Evolutionary conservation across 2,888 invertebrate genomes (phyloP), one percentile per base, ranked within the genome.

Genomic region (Tanaodytes sp.): DNA sequence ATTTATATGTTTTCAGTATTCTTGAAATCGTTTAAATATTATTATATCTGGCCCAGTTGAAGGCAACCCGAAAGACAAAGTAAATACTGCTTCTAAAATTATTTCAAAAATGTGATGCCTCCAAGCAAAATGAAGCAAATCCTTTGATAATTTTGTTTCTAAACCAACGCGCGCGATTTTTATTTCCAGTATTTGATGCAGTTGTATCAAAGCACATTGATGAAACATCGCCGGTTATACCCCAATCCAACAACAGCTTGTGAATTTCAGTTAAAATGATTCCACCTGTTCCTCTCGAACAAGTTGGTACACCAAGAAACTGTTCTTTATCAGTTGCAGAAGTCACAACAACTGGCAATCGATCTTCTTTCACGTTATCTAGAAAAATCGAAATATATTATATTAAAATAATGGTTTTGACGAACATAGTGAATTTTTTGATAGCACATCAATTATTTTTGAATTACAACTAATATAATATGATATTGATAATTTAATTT

Each of bases 121-220:
- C 14, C 39, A 39, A 39, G 39, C 39, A 8, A 9, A 16, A 39
- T 39, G 18, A 39, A 16, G 39, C 15, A 39, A 16, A 16, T 39
- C 39, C 39, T 36, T 3, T 4, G 5, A 27, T 33, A 33, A n/a
- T n/a, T n/a, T n/a, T n/a, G 8, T 39, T 39, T 39, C 39, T 15
- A 39, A 2, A 16, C 18, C 15, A 14, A 39, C 18, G 39, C 39
- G 16, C 2, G 39, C 39, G 14, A 3, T 4, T 15, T 39, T 39
- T 16, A 2, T 39, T 14, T 8, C 39, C 39, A 5, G 39, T 39
- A n/a, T 39, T 39, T 16, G 39, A 14, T 39, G 39, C 39, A 39
- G 39, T 39, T 39, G 39, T 39, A 11, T 39, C 39, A 39, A 39
- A 39, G 11, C 39, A 39, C 39, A 39, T 15, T 16, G 39, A 9